phyloP scores from a whole-genome alignment of 2,888 invertebrate genomes.

The Acanthosepion esculentum region DNA sequence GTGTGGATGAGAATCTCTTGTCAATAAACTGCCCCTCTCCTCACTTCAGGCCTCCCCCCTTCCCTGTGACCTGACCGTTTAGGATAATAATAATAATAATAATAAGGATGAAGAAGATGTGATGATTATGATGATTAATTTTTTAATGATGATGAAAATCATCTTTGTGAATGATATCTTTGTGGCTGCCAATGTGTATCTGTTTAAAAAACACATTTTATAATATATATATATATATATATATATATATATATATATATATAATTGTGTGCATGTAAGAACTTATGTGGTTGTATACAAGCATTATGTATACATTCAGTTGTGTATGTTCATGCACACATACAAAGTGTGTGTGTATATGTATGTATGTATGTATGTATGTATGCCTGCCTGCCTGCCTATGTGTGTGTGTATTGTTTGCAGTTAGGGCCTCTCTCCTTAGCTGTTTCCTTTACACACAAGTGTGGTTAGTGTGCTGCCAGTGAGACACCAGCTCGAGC shows the following conservation, averaged over 20 bases:
- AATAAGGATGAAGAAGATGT: not conserved
- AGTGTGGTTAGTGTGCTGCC: not conserved
- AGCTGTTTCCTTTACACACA: not conserved
- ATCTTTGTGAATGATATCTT: not conserved
- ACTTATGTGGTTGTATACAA: not conserved
- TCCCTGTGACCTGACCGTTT: not conserved
- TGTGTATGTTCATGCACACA: constrained; percentile 38
- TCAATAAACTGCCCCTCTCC: not conserved
- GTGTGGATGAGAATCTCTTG: not conserved
- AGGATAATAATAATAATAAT: not conserved
- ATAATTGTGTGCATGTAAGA: constrained; percentile 45
- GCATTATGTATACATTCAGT: constrained; percentile 48
- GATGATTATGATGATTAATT: no score
- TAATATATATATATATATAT: not conserved
- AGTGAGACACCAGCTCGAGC: constrained; percentile 33
- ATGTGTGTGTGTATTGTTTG: constrained; percentile 36
- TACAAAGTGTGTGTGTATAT: constrained; percentile 25
- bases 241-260: not conserved
- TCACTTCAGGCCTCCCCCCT: not conserved
- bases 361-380: constrained; percentile 47
- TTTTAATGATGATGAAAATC: not conserved
- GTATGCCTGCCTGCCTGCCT: no score
- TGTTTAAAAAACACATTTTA: no score
- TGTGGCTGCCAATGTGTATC: not conserved
- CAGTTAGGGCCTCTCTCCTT: not conserved